These are phyloP conservation scores for Tipula confusa DNA, from an alignment of 2,888 invertebrate species.

Conservation along the genomic window DNA sequence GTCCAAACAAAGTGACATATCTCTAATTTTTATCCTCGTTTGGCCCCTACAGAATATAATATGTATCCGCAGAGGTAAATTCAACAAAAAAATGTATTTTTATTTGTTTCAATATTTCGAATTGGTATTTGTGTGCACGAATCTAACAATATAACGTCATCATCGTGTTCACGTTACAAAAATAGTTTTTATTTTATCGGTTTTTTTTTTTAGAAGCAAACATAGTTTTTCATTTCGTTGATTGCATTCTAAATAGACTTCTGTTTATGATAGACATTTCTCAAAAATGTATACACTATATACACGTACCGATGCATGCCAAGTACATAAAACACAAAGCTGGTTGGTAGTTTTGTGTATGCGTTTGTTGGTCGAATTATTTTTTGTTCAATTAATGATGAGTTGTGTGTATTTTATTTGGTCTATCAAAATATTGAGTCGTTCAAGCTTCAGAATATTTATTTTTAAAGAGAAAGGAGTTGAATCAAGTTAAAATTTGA, in stretches of 20 bases:
- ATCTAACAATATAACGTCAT: neutral
- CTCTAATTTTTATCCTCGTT: neutral
- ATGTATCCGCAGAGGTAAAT: neutral
- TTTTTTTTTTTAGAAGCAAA: too few species aligned
- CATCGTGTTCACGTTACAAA: neutral
- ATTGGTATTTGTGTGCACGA: neutral
- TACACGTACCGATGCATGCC: too few species aligned
- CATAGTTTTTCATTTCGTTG: neutral
- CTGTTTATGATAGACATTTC: neutral
- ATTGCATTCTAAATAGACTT: conserved; percentile 12
- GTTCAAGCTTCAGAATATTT: too few species aligned
- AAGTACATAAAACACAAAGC: neutral
- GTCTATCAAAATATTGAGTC: too few species aligned
- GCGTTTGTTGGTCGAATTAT: too few species aligned
- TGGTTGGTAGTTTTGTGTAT: neutral
- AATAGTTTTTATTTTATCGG: neutral
- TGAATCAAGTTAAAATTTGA: too few species aligned
- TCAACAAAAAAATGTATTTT: neutral
- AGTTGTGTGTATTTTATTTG: too few species aligned
- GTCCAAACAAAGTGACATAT: neutral
- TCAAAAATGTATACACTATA: neutral
- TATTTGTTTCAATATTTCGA: neutral
- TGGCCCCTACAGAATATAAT: neutral
- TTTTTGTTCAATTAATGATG: too few species aligned
- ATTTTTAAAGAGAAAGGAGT: too few species aligned